These are phyloP conservation scores for Hermodice carunculata DNA, from an alignment of 2,888 invertebrate genomes.

Conservation along the genomic window DNA sequence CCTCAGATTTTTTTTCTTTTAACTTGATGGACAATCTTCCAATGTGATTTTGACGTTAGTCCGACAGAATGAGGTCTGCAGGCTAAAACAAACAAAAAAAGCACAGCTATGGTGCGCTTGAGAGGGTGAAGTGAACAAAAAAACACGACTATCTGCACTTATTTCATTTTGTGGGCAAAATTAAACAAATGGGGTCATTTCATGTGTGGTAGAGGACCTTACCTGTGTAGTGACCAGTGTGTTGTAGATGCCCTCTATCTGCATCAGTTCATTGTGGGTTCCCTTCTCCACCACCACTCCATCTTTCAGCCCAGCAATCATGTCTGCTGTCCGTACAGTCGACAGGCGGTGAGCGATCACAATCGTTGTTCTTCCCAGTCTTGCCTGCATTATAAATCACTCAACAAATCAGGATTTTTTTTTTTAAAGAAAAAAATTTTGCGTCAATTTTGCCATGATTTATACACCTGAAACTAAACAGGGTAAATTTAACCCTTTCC, in stretches of 20 bases:
- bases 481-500: too few relatives aligned
- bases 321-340: slow-evolving; percentile 71
- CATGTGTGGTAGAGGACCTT: background rate
- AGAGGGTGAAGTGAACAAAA: background rate
- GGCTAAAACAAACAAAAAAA: too few relatives aligned
- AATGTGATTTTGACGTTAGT: too few relatives aligned
- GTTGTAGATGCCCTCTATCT: slow-evolving; percentile 67
- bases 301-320: slow-evolving; percentile 70
- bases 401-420: background rate
- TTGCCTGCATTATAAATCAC: slow-evolving; percentile 46
- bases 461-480: too few relatives aligned
- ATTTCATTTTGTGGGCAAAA: background rate
- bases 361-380: slow-evolving; percentile 66
- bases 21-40: too few relatives aligned
- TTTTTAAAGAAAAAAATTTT: too few relatives aligned
- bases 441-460: too few relatives aligned
- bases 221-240: slow-evolving; percentile 68
- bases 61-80: too few relatives aligned
- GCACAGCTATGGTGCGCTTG: too few relatives aligned
- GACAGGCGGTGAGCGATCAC: slow-evolving; percentile 70
- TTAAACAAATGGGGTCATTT: background rate
- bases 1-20: too few relatives aligned
- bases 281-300: slow-evolving; percentile 71
- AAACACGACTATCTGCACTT: background rate
- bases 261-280: slow-evolving; percentile 69